phyloP scores from a whole-genome alignment of 1,140 invertebrate genomes.

The Parasteatoda tepidariorum region DNA sequence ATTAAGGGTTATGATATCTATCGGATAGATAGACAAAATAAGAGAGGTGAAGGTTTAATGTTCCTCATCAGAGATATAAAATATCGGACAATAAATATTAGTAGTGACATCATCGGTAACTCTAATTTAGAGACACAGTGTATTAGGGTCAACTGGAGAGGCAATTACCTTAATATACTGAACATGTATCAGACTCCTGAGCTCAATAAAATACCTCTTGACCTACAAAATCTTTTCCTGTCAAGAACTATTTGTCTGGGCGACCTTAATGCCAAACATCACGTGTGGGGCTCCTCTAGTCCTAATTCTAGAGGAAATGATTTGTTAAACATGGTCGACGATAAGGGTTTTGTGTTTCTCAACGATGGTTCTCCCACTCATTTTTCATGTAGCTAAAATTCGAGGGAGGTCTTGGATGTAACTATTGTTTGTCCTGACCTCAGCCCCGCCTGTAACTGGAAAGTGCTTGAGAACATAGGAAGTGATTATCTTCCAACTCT shows the following conservation, averaged over 20 bases:
- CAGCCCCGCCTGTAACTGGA: not conserved
- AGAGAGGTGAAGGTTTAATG: not conserved
- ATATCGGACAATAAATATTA: not conserved
- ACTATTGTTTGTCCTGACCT: not conserved
- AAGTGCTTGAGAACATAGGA: not conserved
- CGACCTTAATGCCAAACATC: slow-evolving; percentile 7
- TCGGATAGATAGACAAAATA: not conserved
- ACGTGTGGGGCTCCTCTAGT: not conserved
- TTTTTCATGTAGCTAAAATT: not conserved
- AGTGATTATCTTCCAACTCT: not conserved
- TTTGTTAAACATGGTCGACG: not conserved
- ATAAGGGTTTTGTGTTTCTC: not conserved
- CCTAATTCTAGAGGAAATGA: not conserved
- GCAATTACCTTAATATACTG: not conserved
- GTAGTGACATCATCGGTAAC: not conserved
- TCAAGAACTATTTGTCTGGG: not conserved
- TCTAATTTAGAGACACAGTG: not conserved
- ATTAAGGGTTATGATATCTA: not conserved
- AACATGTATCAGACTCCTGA: not conserved
- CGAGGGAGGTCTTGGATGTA: not conserved
- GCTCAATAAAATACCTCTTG: not conserved
- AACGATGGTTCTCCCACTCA: slow-evolving; percentile 8
- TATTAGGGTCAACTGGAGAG: not conserved
- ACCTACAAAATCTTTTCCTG: not conserved
- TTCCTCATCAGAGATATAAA: not conserved